These are phyloP conservation scores for Aplocera efformata DNA, from an alignment of 2,888 invertebrate genomes.

Conservation along the genomic window DNA sequence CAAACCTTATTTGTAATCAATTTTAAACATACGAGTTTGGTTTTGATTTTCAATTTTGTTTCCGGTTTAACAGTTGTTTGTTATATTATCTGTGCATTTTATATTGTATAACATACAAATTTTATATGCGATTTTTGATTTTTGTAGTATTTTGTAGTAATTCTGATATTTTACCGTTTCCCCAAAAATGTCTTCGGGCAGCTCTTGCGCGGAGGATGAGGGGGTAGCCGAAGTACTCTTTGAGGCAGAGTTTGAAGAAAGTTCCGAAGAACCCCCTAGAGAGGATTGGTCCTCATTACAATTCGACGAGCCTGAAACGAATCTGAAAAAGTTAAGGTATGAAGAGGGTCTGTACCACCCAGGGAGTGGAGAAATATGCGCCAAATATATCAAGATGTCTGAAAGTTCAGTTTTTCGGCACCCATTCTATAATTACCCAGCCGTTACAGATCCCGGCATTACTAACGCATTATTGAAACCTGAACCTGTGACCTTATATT, in stretches of 20 bases:
- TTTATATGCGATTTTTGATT: too few species aligned
- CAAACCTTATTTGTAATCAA: too few species aligned
- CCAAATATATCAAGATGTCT: slow-evolving; percentile 50
- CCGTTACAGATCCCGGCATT: slow-evolving; percentile 60
- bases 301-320: slow-evolving; percentile 33
- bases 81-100: too few species aligned
- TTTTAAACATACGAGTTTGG: too few species aligned
- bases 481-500: slow-evolving; percentile 36
- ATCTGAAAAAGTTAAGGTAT: slow-evolving; percentile 38
- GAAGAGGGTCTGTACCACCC: slow-evolving; percentile 46
- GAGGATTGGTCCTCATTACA: slow-evolving; percentile 60
- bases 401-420: slow-evolving; percentile 54
- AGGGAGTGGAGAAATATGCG: slow-evolving; percentile 57
- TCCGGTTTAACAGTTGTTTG: too few species aligned
- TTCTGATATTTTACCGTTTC: slow-evolving; percentile 3
- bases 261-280: slow-evolving; percentile 54
- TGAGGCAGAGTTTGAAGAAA: slow-evolving; percentile 33
- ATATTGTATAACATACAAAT: too few species aligned
- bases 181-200: slow-evolving; percentile 9
- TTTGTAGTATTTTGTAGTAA: background rate
- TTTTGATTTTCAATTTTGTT: too few species aligned
- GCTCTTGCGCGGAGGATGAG: slow-evolving; percentile 4
- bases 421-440: slow-evolving; percentile 57
- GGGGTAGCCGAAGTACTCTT: slow-evolving; percentile 12
- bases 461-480: slow-evolving; percentile 44